phyloP scores from a whole-genome alignment of 2,888 invertebrate genomes.

The Eupithecia subumbrata region DNA sequence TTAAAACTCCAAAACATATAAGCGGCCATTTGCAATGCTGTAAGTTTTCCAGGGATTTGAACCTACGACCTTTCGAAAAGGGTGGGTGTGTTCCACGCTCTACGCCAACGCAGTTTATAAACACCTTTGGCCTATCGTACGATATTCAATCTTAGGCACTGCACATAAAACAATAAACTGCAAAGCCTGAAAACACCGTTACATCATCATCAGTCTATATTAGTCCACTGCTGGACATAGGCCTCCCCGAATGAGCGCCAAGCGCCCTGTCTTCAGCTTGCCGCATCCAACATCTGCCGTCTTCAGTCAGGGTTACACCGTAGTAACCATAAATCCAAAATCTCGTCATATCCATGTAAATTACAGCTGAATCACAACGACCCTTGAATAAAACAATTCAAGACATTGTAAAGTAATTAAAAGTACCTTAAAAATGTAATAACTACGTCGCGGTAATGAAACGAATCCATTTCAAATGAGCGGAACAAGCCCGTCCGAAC shows the following conservation, averaged over 20 bases:
- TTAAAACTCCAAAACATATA: background rate
- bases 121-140: background rate
- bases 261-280: too few species aligned
- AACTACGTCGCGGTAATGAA: slow-evolving; percentile 58
- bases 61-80: slow-evolving; percentile 10
- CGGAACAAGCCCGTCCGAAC: slow-evolving; percentile 71
- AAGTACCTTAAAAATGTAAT: slow-evolving; percentile 32
- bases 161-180: slow-evolving; percentile 12
- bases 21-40: background rate
- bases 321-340: background rate
- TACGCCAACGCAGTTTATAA: slow-evolving; percentile 5
- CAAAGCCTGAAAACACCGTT: background rate
- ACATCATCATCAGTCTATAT: too few species aligned
- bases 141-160: background rate
- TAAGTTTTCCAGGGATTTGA: slow-evolving; percentile 5
- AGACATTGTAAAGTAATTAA: slow-evolving; percentile 20
- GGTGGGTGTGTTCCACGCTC: background rate
- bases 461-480: slow-evolving; percentile 66
- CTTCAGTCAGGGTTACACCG: too few species aligned
- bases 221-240: too few species aligned
- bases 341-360: background rate
- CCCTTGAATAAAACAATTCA: slow-evolving; percentile 17
- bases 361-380: background rate
- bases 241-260: too few species aligned
- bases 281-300: too few species aligned